Evolutionary conservation across 1,140 invertebrate species (phyloP).

Genomic region (Limonius californicus): DNA sequence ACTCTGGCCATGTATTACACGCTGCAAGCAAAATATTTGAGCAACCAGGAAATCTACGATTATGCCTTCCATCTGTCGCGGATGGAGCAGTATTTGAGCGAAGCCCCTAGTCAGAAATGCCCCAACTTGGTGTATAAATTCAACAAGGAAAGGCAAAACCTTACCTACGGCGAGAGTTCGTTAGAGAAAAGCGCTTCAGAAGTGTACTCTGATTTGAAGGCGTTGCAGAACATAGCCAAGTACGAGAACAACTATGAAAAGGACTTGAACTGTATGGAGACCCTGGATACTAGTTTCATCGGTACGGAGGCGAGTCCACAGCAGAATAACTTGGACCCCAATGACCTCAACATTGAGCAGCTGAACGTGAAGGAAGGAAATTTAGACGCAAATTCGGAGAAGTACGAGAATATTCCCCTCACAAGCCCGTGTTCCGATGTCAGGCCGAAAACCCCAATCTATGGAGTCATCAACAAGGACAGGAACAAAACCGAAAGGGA

Average conservation of each 20-base stretch:
- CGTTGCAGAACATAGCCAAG: slow-evolving; percentile 27
- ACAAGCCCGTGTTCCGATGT: slow-evolving; percentile 36
- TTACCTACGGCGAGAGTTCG: slow-evolving; percentile 30
- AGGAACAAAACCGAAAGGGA: slow-evolving; percentile 11
- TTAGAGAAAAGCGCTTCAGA: slow-evolving; percentile 42
- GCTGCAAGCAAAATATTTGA: slow-evolving; percentile 42
- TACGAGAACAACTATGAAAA: slow-evolving; percentile 19
- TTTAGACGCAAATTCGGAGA: slow-evolving; percentile 2
- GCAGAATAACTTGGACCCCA: slow-evolving; percentile 34
- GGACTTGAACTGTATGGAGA: slow-evolving; percentile 9
- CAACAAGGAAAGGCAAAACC: slow-evolving; percentile 35
- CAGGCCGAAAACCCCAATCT: slow-evolving; percentile 34
- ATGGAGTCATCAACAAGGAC: slow-evolving; percentile 42
- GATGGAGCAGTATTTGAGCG: slow-evolving; percentile 51
- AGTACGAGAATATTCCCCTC: slow-evolving; percentile 37
- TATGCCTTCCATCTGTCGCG: slow-evolving; percentile 56
- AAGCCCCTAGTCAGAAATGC: slow-evolving; percentile 41
- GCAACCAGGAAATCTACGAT: slow-evolving; percentile 54
- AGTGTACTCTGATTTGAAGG: slow-evolving; percentile 43
- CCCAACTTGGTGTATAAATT: slow-evolving; percentile 39
- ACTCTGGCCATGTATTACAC: slow-evolving; percentile 81
- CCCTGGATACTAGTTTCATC: slow-evolving; percentile 36
- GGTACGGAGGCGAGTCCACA: slow-evolving; percentile 35
- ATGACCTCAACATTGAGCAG: slow-evolving; percentile 26
- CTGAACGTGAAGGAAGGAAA: slow-evolving; percentile 12